Conservation (phyloP, 2,113 vertebrate genomes). For the Suncus etruscus region DNA sequence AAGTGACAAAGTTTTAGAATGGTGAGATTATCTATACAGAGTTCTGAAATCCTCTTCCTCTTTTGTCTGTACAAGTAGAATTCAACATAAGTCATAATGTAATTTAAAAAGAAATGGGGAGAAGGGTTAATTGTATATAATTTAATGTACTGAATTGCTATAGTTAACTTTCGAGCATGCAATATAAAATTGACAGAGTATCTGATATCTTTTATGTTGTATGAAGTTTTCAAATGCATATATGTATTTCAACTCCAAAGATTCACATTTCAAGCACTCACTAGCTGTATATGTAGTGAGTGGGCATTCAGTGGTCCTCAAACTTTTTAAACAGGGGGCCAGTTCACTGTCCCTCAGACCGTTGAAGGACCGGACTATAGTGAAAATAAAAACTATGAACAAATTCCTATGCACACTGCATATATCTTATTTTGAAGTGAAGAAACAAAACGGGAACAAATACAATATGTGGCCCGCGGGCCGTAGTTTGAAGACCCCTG, state of each 20-base stretch:
- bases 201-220: neutral
- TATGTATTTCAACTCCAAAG: neutral
- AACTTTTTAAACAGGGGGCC: no score
- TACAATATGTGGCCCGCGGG: no score
- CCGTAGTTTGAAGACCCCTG: no score
- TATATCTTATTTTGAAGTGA: no score
- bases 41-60: neutral
- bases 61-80: neutral
- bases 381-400: no score
- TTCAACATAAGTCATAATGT: neutral
- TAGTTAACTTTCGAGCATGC: neutral
- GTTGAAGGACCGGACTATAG: no score
- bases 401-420: no score
- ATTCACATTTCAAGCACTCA: neutral
- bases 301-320: no score
- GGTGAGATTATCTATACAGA: neutral
- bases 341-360: no score
- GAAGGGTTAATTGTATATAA: neutral
- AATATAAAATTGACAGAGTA: constrained; percentile 4
- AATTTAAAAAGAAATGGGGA: neutral
- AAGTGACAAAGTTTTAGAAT: neutral
- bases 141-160: constrained; percentile 9
- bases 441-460: no score
- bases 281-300: neutral
- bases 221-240: constrained; percentile 21